Evolutionary conservation across 2,888 invertebrate species (phyloP).

Genomic region (Stenichneumon culpator): DNA sequence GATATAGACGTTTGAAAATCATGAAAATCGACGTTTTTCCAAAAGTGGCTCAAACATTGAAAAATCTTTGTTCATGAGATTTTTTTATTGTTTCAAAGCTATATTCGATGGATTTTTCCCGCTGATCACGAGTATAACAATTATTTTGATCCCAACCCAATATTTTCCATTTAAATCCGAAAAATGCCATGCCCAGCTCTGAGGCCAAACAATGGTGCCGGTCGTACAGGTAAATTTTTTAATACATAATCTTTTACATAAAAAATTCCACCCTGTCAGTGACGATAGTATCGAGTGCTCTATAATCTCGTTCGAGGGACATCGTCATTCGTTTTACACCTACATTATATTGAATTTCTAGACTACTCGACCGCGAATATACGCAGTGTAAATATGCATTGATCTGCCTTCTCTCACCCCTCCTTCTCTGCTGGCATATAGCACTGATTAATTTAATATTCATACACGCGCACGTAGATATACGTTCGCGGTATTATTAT

Average conservation of each 20-base stretch:
- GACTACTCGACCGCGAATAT: constrained; percentile 31
- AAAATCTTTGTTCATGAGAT: no score
- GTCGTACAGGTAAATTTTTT: not conserved
- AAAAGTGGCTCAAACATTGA: no score
- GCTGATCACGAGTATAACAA: no score
- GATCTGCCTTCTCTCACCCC: not conserved
- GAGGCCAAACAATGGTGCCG: not conserved
- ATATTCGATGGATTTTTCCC: no score
- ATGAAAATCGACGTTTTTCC: no score
- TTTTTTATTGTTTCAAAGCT: no score
- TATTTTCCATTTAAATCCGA: no score
- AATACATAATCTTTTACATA: no score
- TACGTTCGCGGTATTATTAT: constrained; percentile 19
- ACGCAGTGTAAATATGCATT: constrained; percentile 34
- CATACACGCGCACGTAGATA: constrained; percentile 23
- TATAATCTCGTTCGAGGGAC: constrained; percentile 14
- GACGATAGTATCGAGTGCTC: constrained; percentile 20
- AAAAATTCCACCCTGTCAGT: not conserved
- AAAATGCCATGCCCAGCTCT: no score
- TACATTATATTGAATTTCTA: constrained; percentile 43
- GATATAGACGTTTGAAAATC: no score
- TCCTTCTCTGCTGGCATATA: not conserved
- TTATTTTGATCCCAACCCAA: no score
- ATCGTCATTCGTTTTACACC: constrained; percentile 17
- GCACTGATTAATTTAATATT: constrained; percentile 47